Conservation (phyloP, 1,140 invertebrate genomes). For the Macrobrachium nipponense region DNA sequence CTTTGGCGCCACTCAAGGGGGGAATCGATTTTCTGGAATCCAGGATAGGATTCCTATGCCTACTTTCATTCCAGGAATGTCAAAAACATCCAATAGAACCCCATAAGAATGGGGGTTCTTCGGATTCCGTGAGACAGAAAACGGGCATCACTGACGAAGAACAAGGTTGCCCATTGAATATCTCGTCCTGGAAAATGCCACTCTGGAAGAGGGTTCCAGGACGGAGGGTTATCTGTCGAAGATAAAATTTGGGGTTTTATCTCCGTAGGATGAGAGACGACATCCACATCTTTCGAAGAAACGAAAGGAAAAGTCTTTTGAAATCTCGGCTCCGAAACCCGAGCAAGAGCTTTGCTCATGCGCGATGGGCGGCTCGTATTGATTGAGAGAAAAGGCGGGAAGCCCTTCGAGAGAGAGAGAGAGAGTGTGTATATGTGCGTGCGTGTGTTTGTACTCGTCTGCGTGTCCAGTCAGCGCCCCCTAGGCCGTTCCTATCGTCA, state of each 20-base stretch:
- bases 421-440: neutral
- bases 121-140: conserved; percentile 31
- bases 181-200: no score
- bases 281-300: no score
- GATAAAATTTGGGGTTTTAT: no score
- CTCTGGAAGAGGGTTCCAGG: no score
- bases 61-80: conserved; percentile 62
- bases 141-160: conserved; percentile 4
- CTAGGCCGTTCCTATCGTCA: no score
- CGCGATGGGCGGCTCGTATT: conserved; percentile 40
- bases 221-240: no score
- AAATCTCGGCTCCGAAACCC: no score
- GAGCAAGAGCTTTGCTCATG: neutral
- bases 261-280: no score
- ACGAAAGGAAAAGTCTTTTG: no score
- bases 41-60: conserved; percentile 54
- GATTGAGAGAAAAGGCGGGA: conserved; percentile 24
- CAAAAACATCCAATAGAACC: conserved; percentile 55
- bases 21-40: conserved; percentile 57
- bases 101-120: conserved; percentile 19
- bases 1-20: neutral
- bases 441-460: neutral
- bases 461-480: no score
- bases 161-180: conserved; percentile 45
- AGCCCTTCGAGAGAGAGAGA: neutral